phyloP scores from a whole-genome alignment of 1,140 invertebrate species.

The Trichonephila clavipes region DNA sequence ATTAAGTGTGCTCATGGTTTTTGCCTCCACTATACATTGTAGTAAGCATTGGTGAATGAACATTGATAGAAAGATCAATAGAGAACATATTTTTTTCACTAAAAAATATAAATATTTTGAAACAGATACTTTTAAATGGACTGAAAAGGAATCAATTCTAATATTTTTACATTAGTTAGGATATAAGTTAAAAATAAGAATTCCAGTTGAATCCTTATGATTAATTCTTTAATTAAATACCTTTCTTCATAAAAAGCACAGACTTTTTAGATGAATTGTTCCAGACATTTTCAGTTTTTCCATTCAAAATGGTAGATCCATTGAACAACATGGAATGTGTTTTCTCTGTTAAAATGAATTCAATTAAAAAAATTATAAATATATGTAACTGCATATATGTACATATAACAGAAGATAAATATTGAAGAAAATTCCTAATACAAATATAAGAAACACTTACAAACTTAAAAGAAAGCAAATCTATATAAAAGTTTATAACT shows the following conservation, averaged over 20 bases:
- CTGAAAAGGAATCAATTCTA: too few relatives aligned
- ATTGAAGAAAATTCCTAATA: not conserved
- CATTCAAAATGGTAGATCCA: not conserved
- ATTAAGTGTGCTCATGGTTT: too few relatives aligned
- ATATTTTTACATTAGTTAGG: not conserved
- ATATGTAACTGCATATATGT: not conserved
- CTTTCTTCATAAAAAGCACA: not conserved
- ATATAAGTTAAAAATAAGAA: not conserved
- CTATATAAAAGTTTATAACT: too few relatives aligned
- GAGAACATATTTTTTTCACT: too few relatives aligned
- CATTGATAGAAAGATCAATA: too few relatives aligned
- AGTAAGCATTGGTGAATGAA: too few relatives aligned
- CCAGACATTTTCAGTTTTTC: not conserved
- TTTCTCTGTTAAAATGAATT: constrained; percentile 43
- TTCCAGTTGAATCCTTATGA: not conserved
- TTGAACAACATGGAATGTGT: constrained; percentile 2
- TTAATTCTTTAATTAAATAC: not conserved
- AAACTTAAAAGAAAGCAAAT: too few relatives aligned
- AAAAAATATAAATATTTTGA: not conserved
- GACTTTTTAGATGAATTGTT: not conserved
- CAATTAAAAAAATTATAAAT: not conserved
- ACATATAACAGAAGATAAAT: not conserved
- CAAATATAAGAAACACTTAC: too few relatives aligned
- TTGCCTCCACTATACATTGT: too few relatives aligned
- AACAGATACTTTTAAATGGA: too few relatives aligned